Evolutionary conservation across 2,888 invertebrate genomes (phyloP).

Genomic region (Eueremaeus valkanovi): DNA sequence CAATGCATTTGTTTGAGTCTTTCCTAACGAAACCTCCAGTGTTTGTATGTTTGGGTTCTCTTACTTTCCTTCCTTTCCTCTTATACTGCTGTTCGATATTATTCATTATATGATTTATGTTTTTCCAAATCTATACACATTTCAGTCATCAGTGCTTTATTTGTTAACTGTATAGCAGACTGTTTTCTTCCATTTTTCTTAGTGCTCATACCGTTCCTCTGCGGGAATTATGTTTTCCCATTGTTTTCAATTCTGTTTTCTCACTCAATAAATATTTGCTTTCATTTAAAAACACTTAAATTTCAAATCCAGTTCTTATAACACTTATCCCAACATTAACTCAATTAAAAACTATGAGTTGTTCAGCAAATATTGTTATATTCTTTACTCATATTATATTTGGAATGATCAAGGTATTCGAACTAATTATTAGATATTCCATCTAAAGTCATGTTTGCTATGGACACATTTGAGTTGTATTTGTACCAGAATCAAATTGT

Average conservation of each 20-base stretch:
- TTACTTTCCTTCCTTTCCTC: not conserved
- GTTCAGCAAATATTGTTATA: no score
- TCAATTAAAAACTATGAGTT: no score
- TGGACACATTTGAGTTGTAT: no score
- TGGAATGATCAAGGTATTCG: no score
- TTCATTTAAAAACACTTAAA: not conserved
- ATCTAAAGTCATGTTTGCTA: no score
- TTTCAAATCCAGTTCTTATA: not conserved
- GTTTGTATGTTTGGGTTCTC: not conserved
- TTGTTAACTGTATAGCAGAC: not conserved
- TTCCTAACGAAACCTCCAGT: constrained; percentile 13
- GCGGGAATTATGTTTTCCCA: not conserved
- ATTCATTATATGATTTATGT: constrained; percentile 27
- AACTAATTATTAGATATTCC: no score
- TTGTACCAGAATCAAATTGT: no score
- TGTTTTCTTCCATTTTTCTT: not conserved
- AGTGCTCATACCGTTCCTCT: not conserved
- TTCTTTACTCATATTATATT: no score
- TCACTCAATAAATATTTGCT: not conserved
- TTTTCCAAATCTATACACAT: not conserved
- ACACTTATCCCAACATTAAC: no score
- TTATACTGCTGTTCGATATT: not conserved
- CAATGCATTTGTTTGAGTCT: not conserved
- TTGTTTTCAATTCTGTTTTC: not conserved
- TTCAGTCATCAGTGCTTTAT: not conserved